These are phyloP conservation scores for Radopholus similis DNA, from an alignment of 1,140 invertebrate genomes.

Conservation along the genomic window DNA sequence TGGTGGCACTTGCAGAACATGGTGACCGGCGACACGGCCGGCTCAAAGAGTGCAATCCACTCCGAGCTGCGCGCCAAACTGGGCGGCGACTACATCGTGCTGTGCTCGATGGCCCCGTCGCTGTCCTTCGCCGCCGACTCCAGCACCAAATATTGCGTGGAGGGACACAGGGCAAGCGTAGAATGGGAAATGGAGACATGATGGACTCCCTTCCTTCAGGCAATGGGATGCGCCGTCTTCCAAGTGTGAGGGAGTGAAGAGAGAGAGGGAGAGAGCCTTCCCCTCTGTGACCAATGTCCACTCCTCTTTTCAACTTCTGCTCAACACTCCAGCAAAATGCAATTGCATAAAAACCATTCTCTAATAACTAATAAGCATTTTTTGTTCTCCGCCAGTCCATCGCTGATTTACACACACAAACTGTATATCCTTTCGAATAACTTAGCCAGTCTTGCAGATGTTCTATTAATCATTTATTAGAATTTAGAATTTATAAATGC, in stretches of 20 bases:
- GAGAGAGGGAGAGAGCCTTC: not conserved
- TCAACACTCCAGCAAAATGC: too few species aligned
- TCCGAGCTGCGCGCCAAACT: constrained; percentile 47
- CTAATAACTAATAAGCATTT: too few species aligned
- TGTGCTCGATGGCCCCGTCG: constrained; percentile 26
- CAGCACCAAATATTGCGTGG: constrained; percentile 5
- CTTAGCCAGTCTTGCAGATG: not conserved
- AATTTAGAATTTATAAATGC: not conserved
- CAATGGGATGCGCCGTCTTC: constrained; percentile 12
- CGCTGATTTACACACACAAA: too few species aligned
- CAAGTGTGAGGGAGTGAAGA: not conserved
- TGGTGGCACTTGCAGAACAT: constrained; percentile 36
- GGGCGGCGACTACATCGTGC: constrained; percentile 39
- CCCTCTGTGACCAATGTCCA: too few species aligned
- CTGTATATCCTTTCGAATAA: too few species aligned
- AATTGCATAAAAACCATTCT: too few species aligned
- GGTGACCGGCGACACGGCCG: constrained; percentile 30
- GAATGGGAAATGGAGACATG: not conserved
- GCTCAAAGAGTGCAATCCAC: constrained; percentile 46
- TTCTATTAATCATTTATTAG: not conserved
- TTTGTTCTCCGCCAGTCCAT: too few species aligned
- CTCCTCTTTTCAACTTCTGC: too few species aligned
- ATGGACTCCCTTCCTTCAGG: not conserved
- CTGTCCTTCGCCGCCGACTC: constrained; percentile 15
- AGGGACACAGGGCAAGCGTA: not conserved